These are phyloP conservation scores for Leptinotarsa texana DNA, from an alignment of 1,140 invertebrate species.

Conservation along the genomic window DNA sequence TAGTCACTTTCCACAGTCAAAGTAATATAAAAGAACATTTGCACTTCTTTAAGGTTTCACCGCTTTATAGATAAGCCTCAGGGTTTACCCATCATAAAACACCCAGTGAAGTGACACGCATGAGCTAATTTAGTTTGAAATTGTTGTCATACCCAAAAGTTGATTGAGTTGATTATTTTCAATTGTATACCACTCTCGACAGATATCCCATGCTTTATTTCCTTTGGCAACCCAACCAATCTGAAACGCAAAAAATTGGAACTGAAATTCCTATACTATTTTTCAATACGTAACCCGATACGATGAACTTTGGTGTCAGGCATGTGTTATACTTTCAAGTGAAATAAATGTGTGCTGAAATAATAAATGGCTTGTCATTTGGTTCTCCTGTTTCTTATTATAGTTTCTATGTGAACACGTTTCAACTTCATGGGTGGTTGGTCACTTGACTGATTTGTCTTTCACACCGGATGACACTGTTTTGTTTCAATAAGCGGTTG, in stretches of 20 bases:
- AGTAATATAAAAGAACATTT: too few relatives aligned
- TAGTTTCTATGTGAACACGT: neutral
- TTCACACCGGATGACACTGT: neutral
- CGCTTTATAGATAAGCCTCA: too few relatives aligned
- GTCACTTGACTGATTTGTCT: slow-evolving; percentile 14
- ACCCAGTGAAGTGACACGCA: too few relatives aligned
- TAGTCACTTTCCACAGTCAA: too few relatives aligned
- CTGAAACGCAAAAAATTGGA: neutral
- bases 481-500: neutral
- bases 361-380: slow-evolving; percentile 16
- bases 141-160: neutral
- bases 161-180: neutral
- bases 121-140: neutral
- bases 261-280: neutral
- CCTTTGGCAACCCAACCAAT: neutral
- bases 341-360: slow-evolving; percentile 14
- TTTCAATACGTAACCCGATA: neutral
- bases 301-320: neutral
- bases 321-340: neutral
- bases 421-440: slow-evolving; percentile 14
- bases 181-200: neutral
- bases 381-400: neutral
- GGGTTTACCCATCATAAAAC: too few relatives aligned
- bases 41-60: too few relatives aligned
- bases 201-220: neutral